Evolutionary conservation across 2,888 invertebrate genomes (phyloP).

Genomic region (Hipparchia semele): DNA sequence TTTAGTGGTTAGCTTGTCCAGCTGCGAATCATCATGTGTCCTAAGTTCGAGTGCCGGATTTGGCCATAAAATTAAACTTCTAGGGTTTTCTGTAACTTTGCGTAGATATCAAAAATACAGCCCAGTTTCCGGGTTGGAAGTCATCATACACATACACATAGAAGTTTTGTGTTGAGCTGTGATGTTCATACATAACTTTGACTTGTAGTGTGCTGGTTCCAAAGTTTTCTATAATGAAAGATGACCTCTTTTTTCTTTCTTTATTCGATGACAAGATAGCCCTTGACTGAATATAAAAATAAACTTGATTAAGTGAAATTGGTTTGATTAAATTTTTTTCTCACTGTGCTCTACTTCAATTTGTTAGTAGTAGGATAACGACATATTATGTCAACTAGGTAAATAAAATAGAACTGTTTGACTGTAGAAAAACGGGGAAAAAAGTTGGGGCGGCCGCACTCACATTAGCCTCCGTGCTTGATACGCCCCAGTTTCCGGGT

Average conservation of each 20-base stretch:
- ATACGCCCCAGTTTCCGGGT: conserved; percentile 42
- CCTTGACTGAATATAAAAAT: too few species aligned
- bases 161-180: conserved; percentile 32
- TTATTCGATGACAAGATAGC: too few species aligned
- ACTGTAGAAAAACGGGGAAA: conserved; percentile 27
- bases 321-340: background rate
- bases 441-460: conserved; percentile 30
- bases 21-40: too few species aligned
- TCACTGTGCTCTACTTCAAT: background rate
- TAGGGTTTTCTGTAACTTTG: too few species aligned
- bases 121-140: conserved; percentile 42
- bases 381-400: background rate
- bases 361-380: background rate
- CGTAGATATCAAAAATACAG: conserved; percentile 22
- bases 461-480: conserved; percentile 37
- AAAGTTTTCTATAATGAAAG: too few species aligned
- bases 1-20: too few species aligned
- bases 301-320: too few species aligned
- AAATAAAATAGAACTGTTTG: conserved; percentile 2
- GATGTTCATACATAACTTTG: background rate
- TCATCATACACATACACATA: conserved; percentile 31
- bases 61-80: too few species aligned
- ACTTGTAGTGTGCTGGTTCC: too few species aligned
- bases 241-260: too few species aligned
- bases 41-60: too few species aligned